Evolutionary conservation across 1,140 invertebrate genomes (phyloP), one percentile per base, ranked within the genome.

Genomic region (Littorina saxatilis): DNA sequence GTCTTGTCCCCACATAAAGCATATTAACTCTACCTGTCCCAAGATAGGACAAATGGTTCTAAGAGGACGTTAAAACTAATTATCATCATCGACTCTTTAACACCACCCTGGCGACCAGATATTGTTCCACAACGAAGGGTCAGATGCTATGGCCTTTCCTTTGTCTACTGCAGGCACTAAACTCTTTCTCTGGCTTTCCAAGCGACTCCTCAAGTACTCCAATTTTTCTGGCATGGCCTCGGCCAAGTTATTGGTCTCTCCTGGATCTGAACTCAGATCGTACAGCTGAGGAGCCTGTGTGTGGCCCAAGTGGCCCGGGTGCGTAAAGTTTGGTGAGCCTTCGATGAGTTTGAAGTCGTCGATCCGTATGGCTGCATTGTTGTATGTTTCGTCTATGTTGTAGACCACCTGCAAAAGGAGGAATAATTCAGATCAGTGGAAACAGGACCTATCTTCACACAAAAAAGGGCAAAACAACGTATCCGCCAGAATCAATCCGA

Each of bases 21-120:
- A n/a, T n/a, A n/a, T n/a, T n/a, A n/a, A n/a, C n/a, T n/a, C n/a
- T n/a, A n/a, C n/a, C n/a, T n/a, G n/a, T n/a, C n/a, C n/a, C n/a
- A n/a, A n/a, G n/a, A n/a, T n/a, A n/a, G n/a, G n/a, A n/a, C n/a
- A n/a, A n/a, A n/a, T n/a, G n/a, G n/a, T n/a, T n/a, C n/a, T n/a
- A n/a, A n/a, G n/a, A n/a, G n/a, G n/a, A n/a, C n/a, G n/a, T n/a
- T n/a, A n/a, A n/a, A n/a, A n/a, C n/a, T n/a, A n/a, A n/a, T n/a
- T n/a, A n/a, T n/a, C n/a, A n/a, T n/a, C n/a, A n/a, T n/a, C n/a
- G n/a, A n/a, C n/a, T n/a, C n/a, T 15, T 23, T 43, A 78, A 27
- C 76, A 78, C 76, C 76, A 78, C 15, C 76, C 76, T 13, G 52
- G 37, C 9, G 76, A 43, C 76, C 76, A 78, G 17, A 63, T 9